Conservation (phyloP, 1,140 invertebrate genomes). For the Zaprionus ghesquierei region DNA sequence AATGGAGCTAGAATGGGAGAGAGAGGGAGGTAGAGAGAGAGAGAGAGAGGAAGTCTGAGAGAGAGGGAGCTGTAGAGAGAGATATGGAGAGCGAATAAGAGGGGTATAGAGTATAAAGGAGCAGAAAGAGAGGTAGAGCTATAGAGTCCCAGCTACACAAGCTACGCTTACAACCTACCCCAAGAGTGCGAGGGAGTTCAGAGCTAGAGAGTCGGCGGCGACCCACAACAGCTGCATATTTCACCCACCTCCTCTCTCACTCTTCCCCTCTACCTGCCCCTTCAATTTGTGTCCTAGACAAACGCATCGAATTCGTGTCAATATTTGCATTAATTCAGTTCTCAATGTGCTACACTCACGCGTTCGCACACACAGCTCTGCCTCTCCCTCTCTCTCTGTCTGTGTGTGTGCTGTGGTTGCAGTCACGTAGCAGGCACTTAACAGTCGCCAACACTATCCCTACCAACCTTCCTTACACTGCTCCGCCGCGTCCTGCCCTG, state of each 20-base stretch:
- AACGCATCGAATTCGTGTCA: slow-evolving; percentile 68
- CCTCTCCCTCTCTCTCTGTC: not conserved
- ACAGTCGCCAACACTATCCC: slow-evolving; percentile 1
- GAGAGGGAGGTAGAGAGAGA: not conserved
- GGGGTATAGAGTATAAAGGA: not conserved
- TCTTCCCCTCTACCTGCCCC: not conserved
- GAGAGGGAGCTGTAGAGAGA: not conserved
- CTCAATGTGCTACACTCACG: slow-evolving; percentile 25
- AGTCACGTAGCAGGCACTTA: slow-evolving; percentile 30
- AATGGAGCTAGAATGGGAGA: not conserved
- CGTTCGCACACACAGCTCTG: not conserved
- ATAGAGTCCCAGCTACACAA: not conserved
- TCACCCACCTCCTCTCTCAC: not conserved
- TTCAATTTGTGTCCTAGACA: slow-evolving; percentile 36
- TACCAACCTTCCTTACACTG: not conserved
- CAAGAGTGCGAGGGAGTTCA: not conserved
- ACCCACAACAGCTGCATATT: no score
- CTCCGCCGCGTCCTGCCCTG: not conserved
- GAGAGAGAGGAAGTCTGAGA: not conserved
- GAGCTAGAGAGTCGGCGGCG: not conserved
- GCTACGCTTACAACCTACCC: not conserved
- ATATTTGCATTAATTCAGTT: slow-evolving; percentile 73
- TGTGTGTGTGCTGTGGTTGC: slow-evolving; percentile 21
- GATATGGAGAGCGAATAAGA: not conserved
- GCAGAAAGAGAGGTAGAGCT: not conserved